A percentile compares a stretch with the other conserved stretches of the same genome.
Evolutionary conservation across 1,140 invertebrate genomes (phyloP).

Genomic region (Streblospio benedicti): DNA sequence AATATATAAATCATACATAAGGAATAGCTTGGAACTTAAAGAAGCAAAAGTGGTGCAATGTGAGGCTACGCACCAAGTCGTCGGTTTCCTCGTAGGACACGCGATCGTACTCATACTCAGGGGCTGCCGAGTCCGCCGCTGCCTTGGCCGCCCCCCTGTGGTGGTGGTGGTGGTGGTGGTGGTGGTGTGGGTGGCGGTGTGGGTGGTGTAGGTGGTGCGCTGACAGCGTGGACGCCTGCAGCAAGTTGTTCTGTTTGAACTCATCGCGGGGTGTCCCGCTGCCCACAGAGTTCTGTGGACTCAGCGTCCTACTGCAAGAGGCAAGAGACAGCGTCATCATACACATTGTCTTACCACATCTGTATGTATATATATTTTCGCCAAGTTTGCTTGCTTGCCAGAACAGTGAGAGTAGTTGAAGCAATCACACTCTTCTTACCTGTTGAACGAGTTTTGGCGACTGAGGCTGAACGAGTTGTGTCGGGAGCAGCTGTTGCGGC

Average conservation of each 20-base stretch:
- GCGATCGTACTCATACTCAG: slow-evolving; percentile 27
- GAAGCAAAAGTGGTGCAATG: too few species aligned
- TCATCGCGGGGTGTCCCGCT: slow-evolving; percentile 40
- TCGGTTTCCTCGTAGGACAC: slow-evolving; percentile 47
- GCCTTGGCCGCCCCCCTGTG: slow-evolving; percentile 23
- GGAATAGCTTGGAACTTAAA: too few species aligned
- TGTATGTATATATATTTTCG: too few species aligned
- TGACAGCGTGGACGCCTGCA: slow-evolving; percentile 20
- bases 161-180: slow-evolving; percentile 45
- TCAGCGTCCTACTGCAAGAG: too few species aligned
- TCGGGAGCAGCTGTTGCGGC: slow-evolving; percentile 26
- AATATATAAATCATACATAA: too few species aligned
- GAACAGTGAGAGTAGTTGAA: too few species aligned
- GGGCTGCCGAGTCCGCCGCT: not conserved
- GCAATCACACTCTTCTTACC: slow-evolving; percentile 34
- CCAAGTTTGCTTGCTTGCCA: too few species aligned
- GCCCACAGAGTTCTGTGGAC: slow-evolving; percentile 16
- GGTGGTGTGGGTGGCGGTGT: slow-evolving; percentile 34
- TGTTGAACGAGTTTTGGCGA: slow-evolving; percentile 43
- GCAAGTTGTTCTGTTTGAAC: slow-evolving; percentile 44
- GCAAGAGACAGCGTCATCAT: too few species aligned
- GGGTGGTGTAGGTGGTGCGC: too few species aligned
- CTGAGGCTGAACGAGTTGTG: slow-evolving; percentile 38
- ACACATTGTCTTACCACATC: too few species aligned
- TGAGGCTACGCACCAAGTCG: too few species aligned